Percentiles rank a stretch among this genome's conserved stretches.
phyloP scores from a whole-genome alignment of 2,888 invertebrate genomes.

The Oscheius sp. region DNA sequence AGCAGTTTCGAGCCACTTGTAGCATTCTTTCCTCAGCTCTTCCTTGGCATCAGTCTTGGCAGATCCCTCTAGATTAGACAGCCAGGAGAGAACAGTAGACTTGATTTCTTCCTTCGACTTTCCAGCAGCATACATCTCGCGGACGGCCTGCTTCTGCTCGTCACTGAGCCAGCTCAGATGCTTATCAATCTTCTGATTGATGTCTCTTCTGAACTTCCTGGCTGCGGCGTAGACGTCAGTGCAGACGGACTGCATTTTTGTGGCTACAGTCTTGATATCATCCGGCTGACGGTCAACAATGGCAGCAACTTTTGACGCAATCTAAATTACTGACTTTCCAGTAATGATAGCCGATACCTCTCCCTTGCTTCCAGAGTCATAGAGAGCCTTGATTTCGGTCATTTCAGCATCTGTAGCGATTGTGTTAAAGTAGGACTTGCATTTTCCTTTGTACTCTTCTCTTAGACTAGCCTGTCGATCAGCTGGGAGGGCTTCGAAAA shows the following conservation, averaged over 20 bases:
- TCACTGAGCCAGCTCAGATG: conserved; percentile 55
- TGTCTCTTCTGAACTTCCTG: conserved; percentile 34
- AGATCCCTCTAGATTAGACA: conserved; percentile 39
- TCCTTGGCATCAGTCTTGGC: conserved; percentile 44
- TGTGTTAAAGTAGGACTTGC: conserved; percentile 48
- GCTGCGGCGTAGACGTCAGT: conserved; percentile 25
- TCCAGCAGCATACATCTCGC: conserved; percentile 47
- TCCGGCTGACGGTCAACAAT: conserved; percentile 45
- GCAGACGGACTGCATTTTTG: conserved; percentile 44
- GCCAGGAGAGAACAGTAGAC: conserved; percentile 55
- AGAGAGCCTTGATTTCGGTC: conserved; percentile 39
- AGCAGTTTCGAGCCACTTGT: conserved; percentile 62
- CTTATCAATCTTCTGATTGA: conserved; percentile 42
- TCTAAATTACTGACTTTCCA: conserved; percentile 3
- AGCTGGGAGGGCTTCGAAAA: conserved; percentile 51
- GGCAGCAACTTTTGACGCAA: conserved; percentile 37
- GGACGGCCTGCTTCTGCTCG: conserved; percentile 46
- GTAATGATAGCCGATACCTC: not conserved
- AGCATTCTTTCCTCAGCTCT: conserved; percentile 49
- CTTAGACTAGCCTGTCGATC: conserved; percentile 43
- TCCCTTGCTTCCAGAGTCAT: conserved; percentile 37
- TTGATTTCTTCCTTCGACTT: conserved; percentile 57
- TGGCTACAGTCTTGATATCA: conserved; percentile 42
- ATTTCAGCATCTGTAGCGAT: conserved; percentile 42
- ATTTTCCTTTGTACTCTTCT: conserved; percentile 54